Percentiles rank a stretch among this genome's conserved stretches.
These are phyloP conservation scores for Sturnus vulgaris DNA, from an alignment of 2,113 vertebrate genomes.

Conservation along the genomic window DNA sequence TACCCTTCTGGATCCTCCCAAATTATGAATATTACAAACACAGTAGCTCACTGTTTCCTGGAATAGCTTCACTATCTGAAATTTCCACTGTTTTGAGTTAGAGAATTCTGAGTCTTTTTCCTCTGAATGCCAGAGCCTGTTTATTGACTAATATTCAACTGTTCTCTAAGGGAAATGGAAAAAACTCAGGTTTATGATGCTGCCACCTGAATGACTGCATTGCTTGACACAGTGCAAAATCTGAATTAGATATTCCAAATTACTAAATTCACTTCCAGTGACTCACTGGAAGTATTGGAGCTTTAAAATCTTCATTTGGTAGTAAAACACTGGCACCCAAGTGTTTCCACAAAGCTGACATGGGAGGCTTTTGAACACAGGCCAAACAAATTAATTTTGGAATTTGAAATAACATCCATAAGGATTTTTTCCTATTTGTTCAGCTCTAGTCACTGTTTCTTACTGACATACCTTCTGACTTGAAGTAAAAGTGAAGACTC, in stretches of 20 bases:
- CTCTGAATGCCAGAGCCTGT: neutral
- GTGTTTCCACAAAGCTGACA: slow-evolving; percentile 17
- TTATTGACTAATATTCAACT: neutral
- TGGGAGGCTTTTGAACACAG: neutral
- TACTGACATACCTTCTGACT: neutral
- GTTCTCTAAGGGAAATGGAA: neutral
- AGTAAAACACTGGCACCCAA: slow-evolving; percentile 30
- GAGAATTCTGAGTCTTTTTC: neutral
- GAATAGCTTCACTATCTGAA: neutral
- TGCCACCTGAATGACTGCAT: neutral
- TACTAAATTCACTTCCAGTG: slow-evolving; percentile 29
- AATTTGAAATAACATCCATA: slow-evolving; percentile 44
- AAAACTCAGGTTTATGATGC: neutral
- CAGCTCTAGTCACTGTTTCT: neutral
- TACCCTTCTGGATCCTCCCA: neutral
- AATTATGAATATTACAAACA: neutral
- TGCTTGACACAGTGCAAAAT: neutral
- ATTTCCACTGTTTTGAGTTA: neutral
- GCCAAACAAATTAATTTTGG: slow-evolving; percentile 40
- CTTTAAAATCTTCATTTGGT: slow-evolving; percentile 22
- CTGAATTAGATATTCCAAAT: neutral
- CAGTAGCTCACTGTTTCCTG: neutral
- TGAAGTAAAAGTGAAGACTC: neutral
- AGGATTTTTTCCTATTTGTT: slow-evolving; percentile 45
- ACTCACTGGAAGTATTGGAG: slow-evolving; percentile 7